A percentile compares a stretch with the other conserved stretches of the same genome.
phyloP scores from a whole-genome alignment of 2,888 invertebrate species.

The Phorcus lineatus region DNA sequence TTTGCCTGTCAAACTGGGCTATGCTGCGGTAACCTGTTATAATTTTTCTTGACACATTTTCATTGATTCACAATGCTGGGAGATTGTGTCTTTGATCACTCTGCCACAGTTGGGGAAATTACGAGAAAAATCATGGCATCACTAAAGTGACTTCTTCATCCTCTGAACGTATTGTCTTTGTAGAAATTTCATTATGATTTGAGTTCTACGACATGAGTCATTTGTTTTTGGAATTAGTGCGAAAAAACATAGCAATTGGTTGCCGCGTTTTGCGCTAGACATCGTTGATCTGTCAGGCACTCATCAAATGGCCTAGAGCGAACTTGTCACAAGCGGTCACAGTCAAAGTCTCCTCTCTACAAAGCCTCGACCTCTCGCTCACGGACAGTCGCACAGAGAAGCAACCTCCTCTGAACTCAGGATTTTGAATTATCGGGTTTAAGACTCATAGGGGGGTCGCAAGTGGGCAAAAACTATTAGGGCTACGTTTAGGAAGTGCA shows the following conservation, averaged over 20 bases:
- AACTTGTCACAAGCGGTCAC: background rate
- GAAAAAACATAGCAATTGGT: background rate
- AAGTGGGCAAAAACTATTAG: constrained; percentile 8
- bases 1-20: background rate
- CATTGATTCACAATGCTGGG: background rate
- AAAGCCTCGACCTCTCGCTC: background rate
- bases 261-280: background rate
- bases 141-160: background rate
- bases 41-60: constrained; percentile 12
- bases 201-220: constrained; percentile 19
- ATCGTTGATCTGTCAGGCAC: background rate
- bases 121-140: background rate
- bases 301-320: constrained; percentile 6
- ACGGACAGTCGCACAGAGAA: too few relatives aligned
- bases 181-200: constrained; percentile 20
- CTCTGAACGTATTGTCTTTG: background rate
- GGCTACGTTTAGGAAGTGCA: background rate
- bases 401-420: too few relatives aligned
- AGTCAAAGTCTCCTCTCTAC: background rate
- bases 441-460: background rate
- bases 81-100: background rate
- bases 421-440: background rate
- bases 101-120: background rate
- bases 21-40: background rate
- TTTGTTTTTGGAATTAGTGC: constrained; percentile 18